Evolutionary conservation across 2,797 vertebrate species (phyloP), one percentile per base, ranked within the genome.

Genomic region (Catamblyrhynchus diadema): DNA sequence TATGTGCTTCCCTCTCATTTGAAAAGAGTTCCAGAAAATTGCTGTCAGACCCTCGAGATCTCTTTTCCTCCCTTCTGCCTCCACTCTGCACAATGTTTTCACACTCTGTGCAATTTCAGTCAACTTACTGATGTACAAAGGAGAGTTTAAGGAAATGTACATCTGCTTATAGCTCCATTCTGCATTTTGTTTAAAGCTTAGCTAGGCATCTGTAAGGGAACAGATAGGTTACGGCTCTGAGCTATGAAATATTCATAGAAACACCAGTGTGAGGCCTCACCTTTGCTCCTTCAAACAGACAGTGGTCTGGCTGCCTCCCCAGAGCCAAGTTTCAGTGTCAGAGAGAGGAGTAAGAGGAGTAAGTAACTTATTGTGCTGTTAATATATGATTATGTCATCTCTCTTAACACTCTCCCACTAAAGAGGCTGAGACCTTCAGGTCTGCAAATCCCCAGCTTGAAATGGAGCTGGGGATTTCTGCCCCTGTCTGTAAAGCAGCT

Each of bases 241-340:
- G 86, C 41, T 22, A 96, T 96, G 86, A 97, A 97, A 95, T 97
- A 97, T 96, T 96, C 91, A 96, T 96, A 37, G 47, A 75, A 92
- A 65, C 73, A 74, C 41, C 80, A 64, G 64, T 21, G 70, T 1
- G 9, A 33, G 62, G 45, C 75, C 79, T 94, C 83, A 95, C 95
- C 89, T 96, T 83, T 87, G 70, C 81, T 92, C 87, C 81, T 86
- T 94, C 94, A 92, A 82, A 88, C 16, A 86, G 56, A 45, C 2
- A 1, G n/a, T 50, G 27, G 78, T 90, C 91, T 82, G 83, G 59
- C 81, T 88, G 30, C 14, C 42, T 93, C 92, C 82, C 86, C 74
- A 78, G 95, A 83, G 94, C 79, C 71, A 39, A 37, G 53, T 56
- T 77, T 33, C 45, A 41, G 60, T 89, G 79, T 81, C 87, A 87